These are phyloP conservation scores for Thaleichthys pacificus DNA, from an alignment of 2,797 vertebrate genomes.

Conservation along the genomic window DNA sequence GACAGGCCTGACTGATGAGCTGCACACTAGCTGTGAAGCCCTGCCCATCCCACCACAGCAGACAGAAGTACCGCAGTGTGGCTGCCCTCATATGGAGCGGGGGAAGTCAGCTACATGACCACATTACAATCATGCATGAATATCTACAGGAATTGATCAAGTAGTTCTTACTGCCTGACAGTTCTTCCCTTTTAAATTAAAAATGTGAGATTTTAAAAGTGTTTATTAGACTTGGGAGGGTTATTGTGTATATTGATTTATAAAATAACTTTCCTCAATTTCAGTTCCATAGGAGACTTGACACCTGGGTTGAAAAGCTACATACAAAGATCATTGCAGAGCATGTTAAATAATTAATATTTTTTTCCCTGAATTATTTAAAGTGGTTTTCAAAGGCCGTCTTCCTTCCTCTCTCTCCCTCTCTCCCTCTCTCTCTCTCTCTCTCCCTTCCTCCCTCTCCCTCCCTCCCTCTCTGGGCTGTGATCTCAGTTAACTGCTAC, in stretches of 20 bases:
- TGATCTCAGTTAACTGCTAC: too few species aligned
- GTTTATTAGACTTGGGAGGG: not conserved
- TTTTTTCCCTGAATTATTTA: constrained; percentile 56
- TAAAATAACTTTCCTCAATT: not conserved
- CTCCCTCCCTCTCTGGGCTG: not conserved
- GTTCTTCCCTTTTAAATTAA: too few species aligned
- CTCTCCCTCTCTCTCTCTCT: not conserved
- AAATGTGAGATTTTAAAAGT: too few species aligned
- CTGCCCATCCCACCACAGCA: not conserved
- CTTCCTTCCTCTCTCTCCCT: not conserved
- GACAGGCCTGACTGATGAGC: not conserved
- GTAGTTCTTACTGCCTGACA: not conserved
- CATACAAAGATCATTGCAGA: too few species aligned
- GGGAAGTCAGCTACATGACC: not conserved
- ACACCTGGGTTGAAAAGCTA: not conserved
- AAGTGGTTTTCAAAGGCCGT: constrained; percentile 14
- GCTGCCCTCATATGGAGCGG: not conserved
- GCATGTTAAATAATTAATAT: constrained; percentile 43
- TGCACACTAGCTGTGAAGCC: not conserved
- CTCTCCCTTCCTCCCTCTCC: not conserved
- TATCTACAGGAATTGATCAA: not conserved
- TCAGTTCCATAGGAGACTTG: not conserved
- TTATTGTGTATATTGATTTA: not conserved
- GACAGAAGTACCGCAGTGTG: not conserved
- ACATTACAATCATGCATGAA: not conserved